These are phyloP conservation scores for Macrosoma leucophasiata DNA, from an alignment of 2,888 invertebrate species.

Conservation along the genomic window DNA sequence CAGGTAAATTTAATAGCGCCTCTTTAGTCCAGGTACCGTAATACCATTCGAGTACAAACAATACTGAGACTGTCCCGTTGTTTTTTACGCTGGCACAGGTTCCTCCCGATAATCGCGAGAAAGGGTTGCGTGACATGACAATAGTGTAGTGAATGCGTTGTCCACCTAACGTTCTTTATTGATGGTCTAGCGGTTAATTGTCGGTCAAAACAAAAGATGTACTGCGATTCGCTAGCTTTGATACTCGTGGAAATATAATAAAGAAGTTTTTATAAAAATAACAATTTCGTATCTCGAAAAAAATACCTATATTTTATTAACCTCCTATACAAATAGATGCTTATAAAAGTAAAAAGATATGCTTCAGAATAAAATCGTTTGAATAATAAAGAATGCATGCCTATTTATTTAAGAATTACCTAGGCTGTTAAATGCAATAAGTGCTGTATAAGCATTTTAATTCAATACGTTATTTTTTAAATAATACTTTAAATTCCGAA, in stretches of 20 bases:
- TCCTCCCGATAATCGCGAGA: conserved; percentile 33
- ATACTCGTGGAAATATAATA: conserved; percentile 24
- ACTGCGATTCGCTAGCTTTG: conserved; percentile 24
- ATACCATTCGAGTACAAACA: conserved; percentile 20
- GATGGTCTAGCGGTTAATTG: conserved; percentile 46
- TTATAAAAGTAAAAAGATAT: no score
- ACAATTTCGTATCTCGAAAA: no score
- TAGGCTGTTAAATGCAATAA: no score
- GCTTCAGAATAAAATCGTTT: no score
- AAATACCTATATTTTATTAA: no score
- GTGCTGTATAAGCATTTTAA: no score
- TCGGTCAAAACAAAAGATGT: conserved; percentile 43
- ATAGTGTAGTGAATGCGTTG: conserved; percentile 30
- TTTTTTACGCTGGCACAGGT: conserved; percentile 17
- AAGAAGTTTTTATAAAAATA: neutral
- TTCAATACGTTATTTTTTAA: no score
- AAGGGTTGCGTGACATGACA: conserved; percentile 44
- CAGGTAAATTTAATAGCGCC: conserved; percentile 10
- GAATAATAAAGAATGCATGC: no score
- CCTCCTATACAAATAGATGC: neutral
- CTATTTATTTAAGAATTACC: no score
- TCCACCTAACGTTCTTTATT: conserved; percentile 37
- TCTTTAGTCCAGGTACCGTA: conserved; percentile 34
- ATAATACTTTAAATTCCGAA: no score
- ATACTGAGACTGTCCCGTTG: conserved; percentile 24